Evolutionary conservation across 2,888 invertebrate species (phyloP), one percentile per base, ranked within the genome.

Genomic region (Pyrrhia umbra): DNA sequence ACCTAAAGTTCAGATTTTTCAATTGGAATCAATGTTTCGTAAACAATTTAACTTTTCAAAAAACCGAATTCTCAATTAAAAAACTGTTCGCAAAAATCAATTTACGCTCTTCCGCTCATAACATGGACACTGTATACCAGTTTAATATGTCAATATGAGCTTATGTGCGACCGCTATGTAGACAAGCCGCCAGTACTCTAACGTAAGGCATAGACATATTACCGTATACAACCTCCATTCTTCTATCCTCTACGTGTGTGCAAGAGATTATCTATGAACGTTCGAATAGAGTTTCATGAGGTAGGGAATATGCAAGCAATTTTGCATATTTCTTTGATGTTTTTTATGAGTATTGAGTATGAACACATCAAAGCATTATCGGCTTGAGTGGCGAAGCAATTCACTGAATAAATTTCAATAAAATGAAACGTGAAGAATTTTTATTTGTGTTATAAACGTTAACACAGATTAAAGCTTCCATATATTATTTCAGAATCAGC

Each of bases 111-210:
- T 25, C 8, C 46, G 23, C 51, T 20, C 10, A 6, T 58, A 15
- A 40, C 16, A 27, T 43, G 10, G 18, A 40, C 51, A 5, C 10
- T 6, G 37, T 25, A 30, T 30, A 61, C 23, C 34, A 51, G 57
- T 64, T 75, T 69, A 64, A 57, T 61, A 65, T 75, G 51, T 61
- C 64, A 61, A 58, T 75, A 56, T 65, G 20, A 64, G 70, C 71
- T 61, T 66, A 71, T 46, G 45, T 54, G 30, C 37, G 18, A 43
- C 54, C 42, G 30, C 25, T 46, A 15, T 54, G 60, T 39, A 43
- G 52, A 23, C 50, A 45, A 47, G 43, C 6, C 37, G 39, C 25
- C 27, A 54, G 20, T 51, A 60, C 39, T 45, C 43, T 59, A 34
- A 18, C 10, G 30, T 51, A 73, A 10, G 51, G 27, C 21, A 2